Evolutionary conservation across 2,888 invertebrate genomes (phyloP), one percentile per base, ranked within the genome.

Genomic region (Gibbula magus): DNA sequence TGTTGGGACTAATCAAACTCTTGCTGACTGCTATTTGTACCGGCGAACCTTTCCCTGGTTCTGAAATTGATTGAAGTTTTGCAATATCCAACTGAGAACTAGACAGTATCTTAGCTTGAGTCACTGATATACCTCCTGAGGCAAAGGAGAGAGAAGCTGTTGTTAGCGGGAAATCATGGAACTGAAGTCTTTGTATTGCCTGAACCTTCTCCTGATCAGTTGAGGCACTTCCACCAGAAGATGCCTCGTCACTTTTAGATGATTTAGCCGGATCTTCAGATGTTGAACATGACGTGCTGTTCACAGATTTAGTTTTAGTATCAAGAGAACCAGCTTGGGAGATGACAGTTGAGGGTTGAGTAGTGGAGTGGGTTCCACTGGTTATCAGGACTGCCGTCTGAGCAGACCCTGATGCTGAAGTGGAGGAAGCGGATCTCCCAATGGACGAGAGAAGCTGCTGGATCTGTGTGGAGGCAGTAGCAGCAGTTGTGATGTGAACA

Each of bases 161-260:
- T 13, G 90, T 89, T 7, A 89, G 78, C 7, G 90, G 89, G 78
- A 91, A 91, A 77, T 91, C 91, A 79, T 89, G 89, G 79, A 89
- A 91, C 82, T 91, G 90, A 8, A 90, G 80, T 80, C 88, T 90
- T 78, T 91, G 91, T 22, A 88, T 86, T 10, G 88, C 86, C 80
- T 88, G 86, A 20, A 89, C 87, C 81, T 86, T 86, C 75, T 88
- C 86, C 29, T 84, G 81, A 32, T 82, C 83, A 5, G 82, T 18
- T 4, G 35, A 67, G n/a, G n/a, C 25, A 10, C 76, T 29, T 25
- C 67, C 73, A 75, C 89, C 89, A 73, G 90, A 89, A 82, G 89
- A 22, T n/a, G 61, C 35, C 1, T 45, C 61, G 18, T 25, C 53
- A 20, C 67, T 25, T 29, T 51, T 67, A 18, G 22, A 52, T 29